Base-by-base conservation (phyloP, 2,888 invertebrate genomes). In the Scaeva pyrastri region DNA sequence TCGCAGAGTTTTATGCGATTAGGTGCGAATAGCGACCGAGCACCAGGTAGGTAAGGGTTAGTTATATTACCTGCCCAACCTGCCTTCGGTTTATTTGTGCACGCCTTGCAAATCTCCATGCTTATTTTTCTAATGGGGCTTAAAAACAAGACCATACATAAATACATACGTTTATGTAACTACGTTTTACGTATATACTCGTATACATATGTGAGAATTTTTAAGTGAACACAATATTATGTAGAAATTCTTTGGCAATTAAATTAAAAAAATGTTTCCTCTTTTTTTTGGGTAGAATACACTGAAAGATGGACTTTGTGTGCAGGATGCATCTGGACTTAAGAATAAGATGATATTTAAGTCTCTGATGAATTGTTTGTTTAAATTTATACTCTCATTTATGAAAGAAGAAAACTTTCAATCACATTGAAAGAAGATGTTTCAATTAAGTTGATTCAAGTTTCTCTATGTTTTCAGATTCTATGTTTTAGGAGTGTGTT, bases 1-100 rank as follows among this genome's bases (percentile, higher is more conserved):
- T 72, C 60, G 70, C 77, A 74, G 64, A 74, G 68, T 81, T 78
- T 81, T 52, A 82, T 86, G 74, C 77, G 86, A 86, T 86, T 86
- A 86, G 82, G 77, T 81, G 86, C 74, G 77, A 78, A 82, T 66
- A 70, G 81, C 58, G 41, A 78, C 58, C 68, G 48, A 50, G 70
- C 43, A 62, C 55, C n/a, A n/a, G 36, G 19, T 10, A 48, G 14
- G 68, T 23, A 52, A 68, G 68, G 39, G 50, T 50, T 39, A 52
- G 50, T 36, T 21, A 52, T 68, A 68, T 52, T 68, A 52, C 68
- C 68, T 52, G 50, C 19, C 31, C 31, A 31, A 31, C 31, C 31
- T 31, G 58, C 60, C 68, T 52, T 68, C 36, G 58, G 23, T 68
- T 45, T 39, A 11, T 48, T 50, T 60, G 82, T 66, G 58, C 43